Base-by-base conservation (phyloP, 2,888 invertebrate species). In the Drosophila mercatorum region DNA sequence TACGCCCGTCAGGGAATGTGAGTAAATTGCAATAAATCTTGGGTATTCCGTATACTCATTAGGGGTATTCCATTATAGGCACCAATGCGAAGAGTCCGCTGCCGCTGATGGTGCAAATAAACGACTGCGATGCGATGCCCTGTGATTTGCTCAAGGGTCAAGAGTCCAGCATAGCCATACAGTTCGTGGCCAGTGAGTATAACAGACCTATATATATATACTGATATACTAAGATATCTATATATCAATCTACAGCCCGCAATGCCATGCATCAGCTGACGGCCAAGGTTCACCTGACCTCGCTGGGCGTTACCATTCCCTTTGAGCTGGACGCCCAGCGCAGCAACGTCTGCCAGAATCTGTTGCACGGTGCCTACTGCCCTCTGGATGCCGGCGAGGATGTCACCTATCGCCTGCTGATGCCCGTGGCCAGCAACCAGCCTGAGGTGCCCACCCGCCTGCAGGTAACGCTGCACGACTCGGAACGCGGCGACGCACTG, bases 341-440 rank as follows among this genome's bases (percentile, higher is more conserved):
- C 2, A 84, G 75, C 36, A 72, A 92, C 79, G 91, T 91, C 4
- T 93, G 93, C 72, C 46, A 72, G 3, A 89, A 92, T 75, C 78
- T 92, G 0, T 22, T 92, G 55, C 84, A 89, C 52, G 92, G 84
- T 7, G 92, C 91, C 60, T 88, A 90, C 38, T 93, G 93, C 68
- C 93, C 93, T 0, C 65, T 93, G 34, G 87, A 92, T 57, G 80
- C 75, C 7, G 88, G 81, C 3, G 92, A 93, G 67, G 90, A 91
- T 84, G 92, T 90, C 41, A 91, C 91, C 49, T 93, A 93, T 67
- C 80, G 83, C 17, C 84, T 93, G 26, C 62, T 80, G 8, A 65
- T 93, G 56, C 89, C 91, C 1, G 69, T 93, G 22, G 68, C 75
- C 8, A 73, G 52, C 26, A 69, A 62, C 53, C 85, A 91, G 40